These are phyloP conservation scores for Apamea sordens DNA, from an alignment of 2,888 invertebrate genomes.

Conservation along the genomic window DNA sequence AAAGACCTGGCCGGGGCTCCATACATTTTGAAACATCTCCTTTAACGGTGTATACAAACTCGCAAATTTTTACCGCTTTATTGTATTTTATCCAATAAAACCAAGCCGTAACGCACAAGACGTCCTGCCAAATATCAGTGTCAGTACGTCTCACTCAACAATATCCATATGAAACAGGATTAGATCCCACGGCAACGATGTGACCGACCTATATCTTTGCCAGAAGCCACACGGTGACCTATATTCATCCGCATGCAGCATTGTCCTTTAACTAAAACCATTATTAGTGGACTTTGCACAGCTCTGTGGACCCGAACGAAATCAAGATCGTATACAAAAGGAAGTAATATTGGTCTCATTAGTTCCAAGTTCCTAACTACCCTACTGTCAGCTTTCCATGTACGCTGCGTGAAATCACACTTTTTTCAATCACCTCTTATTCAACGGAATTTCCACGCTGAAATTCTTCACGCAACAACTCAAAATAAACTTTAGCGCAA, in stretches of 20 bases:
- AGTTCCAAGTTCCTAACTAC: slow-evolving; percentile 17
- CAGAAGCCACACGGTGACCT: slow-evolving; percentile 24
- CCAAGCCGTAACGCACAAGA: background rate
- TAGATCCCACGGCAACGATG: background rate
- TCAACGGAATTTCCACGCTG: slow-evolving; percentile 74
- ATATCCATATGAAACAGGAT: background rate
- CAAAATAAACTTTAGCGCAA: slow-evolving; percentile 66
- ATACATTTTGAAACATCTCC: too few relatives aligned
- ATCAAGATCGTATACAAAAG: slow-evolving; percentile 18
- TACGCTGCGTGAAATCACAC: slow-evolving; percentile 69
- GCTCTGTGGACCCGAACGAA: background rate
- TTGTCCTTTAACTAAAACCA: background rate
- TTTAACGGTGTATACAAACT: background rate
- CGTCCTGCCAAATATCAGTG: background rate
- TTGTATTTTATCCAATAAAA: background rate
- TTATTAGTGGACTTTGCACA: background rate
- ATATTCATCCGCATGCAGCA: slow-evolving; percentile 5
- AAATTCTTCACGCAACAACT: slow-evolving; percentile 63
- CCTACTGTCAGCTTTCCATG: slow-evolving; percentile 25
- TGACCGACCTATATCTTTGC: background rate
- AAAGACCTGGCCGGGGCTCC: too few relatives aligned
- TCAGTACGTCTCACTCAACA: background rate
- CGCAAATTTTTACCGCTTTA: background rate
- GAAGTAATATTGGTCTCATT: slow-evolving; percentile 29
- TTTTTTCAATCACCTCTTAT: slow-evolving; percentile 76